A percentile compares a stretch with the other conserved stretches of the same genome.
These are phyloP conservation scores for Rhabdomys pumilio DNA, from an alignment of 2,797 vertebrate genomes.

Conservation along the genomic window DNA sequence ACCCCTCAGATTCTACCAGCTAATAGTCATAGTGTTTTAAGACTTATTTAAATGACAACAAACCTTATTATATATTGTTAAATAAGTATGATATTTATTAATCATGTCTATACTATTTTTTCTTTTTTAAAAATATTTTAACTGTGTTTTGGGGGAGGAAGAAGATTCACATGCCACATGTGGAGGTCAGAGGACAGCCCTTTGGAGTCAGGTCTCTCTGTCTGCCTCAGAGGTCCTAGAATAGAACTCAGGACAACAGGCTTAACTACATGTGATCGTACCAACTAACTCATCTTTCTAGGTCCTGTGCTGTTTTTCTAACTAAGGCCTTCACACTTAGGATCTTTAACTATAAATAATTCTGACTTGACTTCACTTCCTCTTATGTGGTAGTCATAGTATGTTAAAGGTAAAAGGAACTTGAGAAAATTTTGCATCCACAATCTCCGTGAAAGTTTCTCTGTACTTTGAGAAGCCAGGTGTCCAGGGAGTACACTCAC, in stretches of 20 bases:
- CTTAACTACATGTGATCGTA: neutral
- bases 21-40: neutral
- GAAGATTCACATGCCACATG: neutral
- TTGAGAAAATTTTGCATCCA: slow-evolving; percentile 29
- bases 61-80: slow-evolving; percentile 34
- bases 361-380: slow-evolving; percentile 41
- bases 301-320: neutral
- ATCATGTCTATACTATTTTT: slow-evolving; percentile 55
- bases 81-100: slow-evolving; percentile 40
- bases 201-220: neutral
- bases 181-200: neutral
- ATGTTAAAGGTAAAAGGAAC: slow-evolving; percentile 2
- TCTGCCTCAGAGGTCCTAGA: neutral
- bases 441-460: slow-evolving; percentile 17
- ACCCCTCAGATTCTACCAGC: neutral
- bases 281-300: neutral
- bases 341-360: slow-evolving; percentile 17
- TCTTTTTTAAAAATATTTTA: neutral
- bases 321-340: slow-evolving; percentile 40
- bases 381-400: slow-evolving; percentile 31
- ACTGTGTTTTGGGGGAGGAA: neutral
- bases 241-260: neutral
- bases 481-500: neutral
- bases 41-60: slow-evolving; percentile 32
- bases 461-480: neutral